Evolutionary conservation across 2,888 invertebrate genomes (phyloP).

Genomic region (Dendrolimus pini): DNA sequence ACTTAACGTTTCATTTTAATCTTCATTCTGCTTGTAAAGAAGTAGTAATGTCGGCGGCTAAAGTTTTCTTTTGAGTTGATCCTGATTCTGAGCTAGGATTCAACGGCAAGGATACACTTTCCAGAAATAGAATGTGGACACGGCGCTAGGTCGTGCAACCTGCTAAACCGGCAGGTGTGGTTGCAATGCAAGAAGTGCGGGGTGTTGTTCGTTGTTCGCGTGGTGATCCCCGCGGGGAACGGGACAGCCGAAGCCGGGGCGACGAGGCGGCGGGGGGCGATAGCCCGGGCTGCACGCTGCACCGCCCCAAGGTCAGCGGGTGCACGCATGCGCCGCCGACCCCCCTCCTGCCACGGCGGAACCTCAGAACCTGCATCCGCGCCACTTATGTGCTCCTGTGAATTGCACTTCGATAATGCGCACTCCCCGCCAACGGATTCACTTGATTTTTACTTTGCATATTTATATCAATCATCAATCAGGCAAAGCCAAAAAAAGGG

Average conservation of each 20-base stretch:
- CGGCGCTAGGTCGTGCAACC: slow-evolving; percentile 44
- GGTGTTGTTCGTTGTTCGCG: slow-evolving; percentile 29
- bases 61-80: too few relatives aligned
- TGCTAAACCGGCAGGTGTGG: slow-evolving; percentile 68
- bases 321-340: slow-evolving; percentile 64
- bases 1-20: too few relatives aligned
- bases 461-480: too few relatives aligned
- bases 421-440: slow-evolving; percentile 5
- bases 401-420: slow-evolving; percentile 30
- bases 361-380: slow-evolving; percentile 10
- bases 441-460: background rate
- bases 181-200: slow-evolving; percentile 39
- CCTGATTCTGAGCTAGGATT: too few relatives aligned
- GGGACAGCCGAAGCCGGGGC: slow-evolving; percentile 20
- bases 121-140: slow-evolving; percentile 64
- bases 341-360: slow-evolving; percentile 20
- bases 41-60: too few relatives aligned
- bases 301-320: slow-evolving; percentile 70
- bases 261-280: slow-evolving; percentile 19
- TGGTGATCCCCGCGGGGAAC: slow-evolving; percentile 34
- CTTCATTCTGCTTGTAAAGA: too few relatives aligned
- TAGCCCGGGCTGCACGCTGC: slow-evolving; percentile 63
- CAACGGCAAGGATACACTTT: slow-evolving; percentile 8
- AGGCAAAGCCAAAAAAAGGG: too few relatives aligned
- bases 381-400: slow-evolving; percentile 40